Evolutionary conservation across 2,113 vertebrate species (phyloP).

Genomic region (Cochlearius cochlearius): DNA sequence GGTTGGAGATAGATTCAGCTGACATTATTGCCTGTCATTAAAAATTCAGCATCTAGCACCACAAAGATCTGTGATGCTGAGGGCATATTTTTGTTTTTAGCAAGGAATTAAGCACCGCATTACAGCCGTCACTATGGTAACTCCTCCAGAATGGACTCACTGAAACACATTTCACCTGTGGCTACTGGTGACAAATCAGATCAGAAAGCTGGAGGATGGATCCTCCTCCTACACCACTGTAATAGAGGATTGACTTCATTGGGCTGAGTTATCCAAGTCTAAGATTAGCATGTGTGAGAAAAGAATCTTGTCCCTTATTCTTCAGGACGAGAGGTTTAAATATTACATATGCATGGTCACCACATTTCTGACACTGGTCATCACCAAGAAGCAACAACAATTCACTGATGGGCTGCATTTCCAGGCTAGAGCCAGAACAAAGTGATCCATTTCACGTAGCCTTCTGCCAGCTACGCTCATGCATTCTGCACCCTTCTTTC

Average conservation of each 20-base stretch:
- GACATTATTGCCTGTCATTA: not conserved
- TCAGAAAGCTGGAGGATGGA: not conserved
- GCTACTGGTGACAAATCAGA: conserved; percentile 21
- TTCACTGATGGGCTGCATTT: not conserved
- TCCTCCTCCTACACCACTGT: not conserved
- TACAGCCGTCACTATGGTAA: conserved; percentile 46
- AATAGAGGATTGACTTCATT: not conserved
- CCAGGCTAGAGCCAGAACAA: not conserved
- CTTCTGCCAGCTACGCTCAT: not conserved
- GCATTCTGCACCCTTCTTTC: not conserved
- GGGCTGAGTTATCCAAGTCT: not conserved
- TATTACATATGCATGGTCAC: not conserved
- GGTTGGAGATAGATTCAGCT: not conserved
- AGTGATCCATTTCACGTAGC: not conserved
- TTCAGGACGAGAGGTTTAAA: not conserved
- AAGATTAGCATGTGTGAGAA: not conserved
- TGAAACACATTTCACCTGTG: conserved; percentile 7
- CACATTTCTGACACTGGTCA: not conserved
- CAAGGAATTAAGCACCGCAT: not conserved
- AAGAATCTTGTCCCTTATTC: not conserved
- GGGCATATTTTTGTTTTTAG: conserved; percentile 33
- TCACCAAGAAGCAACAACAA: not conserved
- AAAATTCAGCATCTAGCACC: conserved; percentile 30
- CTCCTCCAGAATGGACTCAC: conserved; percentile 3
- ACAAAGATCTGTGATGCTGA: not conserved